Percentiles rank a stretch among this genome's conserved stretches.
These are phyloP conservation scores for Catostylus mosaicus DNA, from an alignment of 30 jellyfish, hydroid and myxozoan species.

Conservation along the genomic window DNA sequence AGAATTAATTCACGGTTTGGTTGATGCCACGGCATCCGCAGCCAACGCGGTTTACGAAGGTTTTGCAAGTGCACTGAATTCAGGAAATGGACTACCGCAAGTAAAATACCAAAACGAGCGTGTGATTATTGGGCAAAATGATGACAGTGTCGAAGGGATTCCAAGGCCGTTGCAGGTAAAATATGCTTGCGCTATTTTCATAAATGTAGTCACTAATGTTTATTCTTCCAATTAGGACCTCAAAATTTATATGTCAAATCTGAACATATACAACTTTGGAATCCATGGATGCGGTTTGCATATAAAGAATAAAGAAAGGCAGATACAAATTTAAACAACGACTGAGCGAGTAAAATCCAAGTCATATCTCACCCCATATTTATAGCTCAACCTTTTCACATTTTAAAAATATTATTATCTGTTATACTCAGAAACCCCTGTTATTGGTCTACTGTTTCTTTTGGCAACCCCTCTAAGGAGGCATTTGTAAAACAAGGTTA, in stretches of 20 bases:
- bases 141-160: constrained; percentile 14
- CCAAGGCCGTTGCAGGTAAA: constrained; percentile 39
- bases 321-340: no score
- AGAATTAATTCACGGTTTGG: constrained; percentile 14
- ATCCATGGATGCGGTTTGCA: no score
- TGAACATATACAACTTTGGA: not conserved
- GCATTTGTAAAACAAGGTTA: no score
- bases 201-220: not conserved
- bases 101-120: not conserved
- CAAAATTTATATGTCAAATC: not conserved
- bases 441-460: no score
- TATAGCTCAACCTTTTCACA: no score
- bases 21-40: constrained; percentile 26
- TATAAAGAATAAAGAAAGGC: no score
- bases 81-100: not conserved
- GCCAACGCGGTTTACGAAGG: constrained; percentile 19
- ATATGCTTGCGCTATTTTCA: not conserved
- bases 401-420: no score
- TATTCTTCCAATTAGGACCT: not conserved
- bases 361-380: no score
- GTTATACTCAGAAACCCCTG: no score
- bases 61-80: not conserved
- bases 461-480: no score
- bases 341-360: no score
- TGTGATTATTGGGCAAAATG: not conserved